Base-by-base conservation (phyloP, 2,797 vertebrate species). In the Catamblyrhynchus diadema region DNA sequence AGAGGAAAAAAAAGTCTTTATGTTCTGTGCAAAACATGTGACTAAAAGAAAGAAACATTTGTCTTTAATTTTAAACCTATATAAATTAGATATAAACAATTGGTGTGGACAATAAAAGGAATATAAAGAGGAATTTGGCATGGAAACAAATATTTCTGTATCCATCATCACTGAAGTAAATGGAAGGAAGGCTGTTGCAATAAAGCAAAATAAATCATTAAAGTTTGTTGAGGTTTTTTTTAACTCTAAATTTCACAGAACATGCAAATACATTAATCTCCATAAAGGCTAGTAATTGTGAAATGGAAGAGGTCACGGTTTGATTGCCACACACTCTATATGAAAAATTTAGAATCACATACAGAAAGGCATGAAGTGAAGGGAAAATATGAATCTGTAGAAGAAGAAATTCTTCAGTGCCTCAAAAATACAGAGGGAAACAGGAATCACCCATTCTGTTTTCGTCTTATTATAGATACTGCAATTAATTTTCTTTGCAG, bases 91-190 rank as follows among this genome's bases (percentile, higher is more conserved):
- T 67, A 61, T 48, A 48, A 71, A 57, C 1, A 56, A 60, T 33
- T 13, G 6, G 0, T 41, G 8, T 39, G 10, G 6, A 33, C 3
- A 62, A 59, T 39, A 35, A 90, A 82, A 72, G 25, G 0, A 69
- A 74, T 48, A 22, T 35, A 33, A 78, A 60, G 27, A 71, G 4
- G 4, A 60, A 41, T 78, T 74, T 48, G 9, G 2, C 30, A 74
- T 30, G 4, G 14, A 44, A 81, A 3, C 2, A 66, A 41, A 8
- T 56, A 22, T 60, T 78, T 83, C 15, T 66, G 8, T 45, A 45
- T 35, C 27, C 33, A 23, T 30, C 41, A 5, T n/a, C 2, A 3
- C 16, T 64, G 41, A 81, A 74, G 54, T 9, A 86, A 86, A 48
- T 35, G 23, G 25, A 82, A 93, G 1, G 0, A 2, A 2, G 1